Evolutionary conservation across 2,888 invertebrate species (phyloP), one percentile per base, ranked within the genome.

Genomic region (Pegoplata infirma): DNA sequence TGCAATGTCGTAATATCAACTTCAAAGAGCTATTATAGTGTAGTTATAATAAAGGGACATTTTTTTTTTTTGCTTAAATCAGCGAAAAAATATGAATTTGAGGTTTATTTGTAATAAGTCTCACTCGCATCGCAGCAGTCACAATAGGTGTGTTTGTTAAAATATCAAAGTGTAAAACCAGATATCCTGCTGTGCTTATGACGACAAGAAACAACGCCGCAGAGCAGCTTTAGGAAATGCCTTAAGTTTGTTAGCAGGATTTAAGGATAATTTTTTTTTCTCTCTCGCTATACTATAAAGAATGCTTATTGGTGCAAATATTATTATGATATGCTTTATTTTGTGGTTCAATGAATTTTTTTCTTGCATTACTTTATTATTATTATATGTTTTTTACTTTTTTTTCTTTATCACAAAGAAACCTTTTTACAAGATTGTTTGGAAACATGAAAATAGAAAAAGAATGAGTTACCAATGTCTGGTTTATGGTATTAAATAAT

Each of bases 271-370:
- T 71, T 16, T 17, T 49, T 66, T 32, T 32, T 32, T 49, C 16
- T 51, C 23, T 19, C 12, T 14, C 55, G 32, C 21, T 40, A 49
- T 21, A n/a, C 8, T 14, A 56, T 82, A 83, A 83, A 82, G 84
- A 85, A 85, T 85, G 85, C 86, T 87, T 87, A 86, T 87, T 87
- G 87, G 85, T 85, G 87, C 83, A 83, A 85, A 84, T 85, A 84
- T 87, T 86, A 86, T 87, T 84, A 84, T 86, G 87, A 86, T 87
- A 87, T 82, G 86, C 87, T 87, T 87, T 86, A 87, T 87, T 86
- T 84, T 84, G 85, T 87, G 86, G 86, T 87, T 86, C 86, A 87
- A 85, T 86, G 87, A 83, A 81, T 83, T 63, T 69, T 67, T 8
- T 32, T 46, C 19, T 40, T 23, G 44, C 14, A 6, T 17, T 12